phyloP scores from a whole-genome alignment of 1,140 invertebrate genomes.

The Leptoteleia sp. region DNA sequence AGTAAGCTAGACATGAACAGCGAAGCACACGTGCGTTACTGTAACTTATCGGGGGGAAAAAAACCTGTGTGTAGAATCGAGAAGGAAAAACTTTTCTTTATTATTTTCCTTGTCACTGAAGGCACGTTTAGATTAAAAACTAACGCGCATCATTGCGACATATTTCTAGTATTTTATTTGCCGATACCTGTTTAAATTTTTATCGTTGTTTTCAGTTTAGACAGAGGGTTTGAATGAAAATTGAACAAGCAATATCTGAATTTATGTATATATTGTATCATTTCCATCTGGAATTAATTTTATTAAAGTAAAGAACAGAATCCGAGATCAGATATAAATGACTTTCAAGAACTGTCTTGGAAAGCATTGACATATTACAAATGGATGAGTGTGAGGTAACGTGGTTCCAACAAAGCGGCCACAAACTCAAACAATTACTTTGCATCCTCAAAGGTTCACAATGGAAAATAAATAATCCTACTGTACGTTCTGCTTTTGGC shows the following conservation, averaged over 20 bases:
- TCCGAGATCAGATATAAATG: neutral
- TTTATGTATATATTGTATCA: too few species aligned
- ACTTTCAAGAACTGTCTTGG: neutral
- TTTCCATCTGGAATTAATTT: too few species aligned
- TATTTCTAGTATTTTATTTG: neutral
- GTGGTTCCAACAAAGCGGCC: conserved; percentile 27
- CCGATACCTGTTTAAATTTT: neutral
- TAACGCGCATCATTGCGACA: neutral
- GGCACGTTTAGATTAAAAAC: conserved; percentile 1
- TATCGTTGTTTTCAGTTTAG: neutral
- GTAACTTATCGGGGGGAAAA: conserved; percentile 15
- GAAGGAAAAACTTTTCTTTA: conserved; percentile 19
- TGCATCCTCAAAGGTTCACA: conserved; percentile 21
- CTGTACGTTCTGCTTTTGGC: conserved; percentile 12
- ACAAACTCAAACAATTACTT: conserved; percentile 40
- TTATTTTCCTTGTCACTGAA: conserved; percentile 3
- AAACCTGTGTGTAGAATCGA: conserved; percentile 9
- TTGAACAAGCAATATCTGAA: too few species aligned
- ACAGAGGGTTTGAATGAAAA: too few species aligned
- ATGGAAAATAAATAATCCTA: conserved; percentile 31
- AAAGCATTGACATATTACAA: conserved; percentile 23
- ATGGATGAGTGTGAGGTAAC: conserved; percentile 18
- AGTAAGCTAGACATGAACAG: conserved; percentile 22
- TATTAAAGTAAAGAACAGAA: too few species aligned
- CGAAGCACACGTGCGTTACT: conserved; percentile 15